Evolutionary conservation across 2,888 invertebrate genomes (phyloP).

Genomic region (Brachynemurus nebulosus): DNA sequence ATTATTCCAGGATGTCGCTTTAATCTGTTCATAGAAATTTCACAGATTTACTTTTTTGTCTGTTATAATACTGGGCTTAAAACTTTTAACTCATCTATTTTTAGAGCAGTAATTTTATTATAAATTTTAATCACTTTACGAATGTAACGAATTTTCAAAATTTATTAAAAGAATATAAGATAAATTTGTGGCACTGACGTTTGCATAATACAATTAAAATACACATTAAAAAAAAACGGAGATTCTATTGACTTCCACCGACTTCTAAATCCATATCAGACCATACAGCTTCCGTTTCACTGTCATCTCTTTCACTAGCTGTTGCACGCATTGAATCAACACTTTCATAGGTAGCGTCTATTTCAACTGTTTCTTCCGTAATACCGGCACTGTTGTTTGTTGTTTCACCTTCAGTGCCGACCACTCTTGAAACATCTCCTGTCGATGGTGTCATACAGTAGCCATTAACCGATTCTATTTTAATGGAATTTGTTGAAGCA

Average conservation of each 20-base stretch:
- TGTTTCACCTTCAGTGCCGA: background rate
- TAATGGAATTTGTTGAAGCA: conserved; percentile 28
- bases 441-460: conserved; percentile 32
- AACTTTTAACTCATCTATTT: too few species aligned
- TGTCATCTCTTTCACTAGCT: conserved; percentile 26
- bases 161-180: too few species aligned
- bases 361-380: conserved; percentile 1
- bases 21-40: too few species aligned
- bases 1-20: too few species aligned
- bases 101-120: too few species aligned
- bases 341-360: conserved; percentile 1
- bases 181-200: too few species aligned
- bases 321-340: conserved; percentile 3
- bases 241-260: conserved; percentile 3
- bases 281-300: conserved; percentile 45
- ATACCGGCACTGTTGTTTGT: background rate
- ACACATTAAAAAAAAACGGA: too few species aligned
- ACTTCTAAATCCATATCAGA: conserved; percentile 45
- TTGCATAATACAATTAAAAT: too few species aligned
- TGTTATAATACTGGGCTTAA: too few species aligned
- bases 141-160: too few species aligned
- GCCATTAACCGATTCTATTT: conserved; percentile 32
- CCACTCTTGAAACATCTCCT: conserved; percentile 2
- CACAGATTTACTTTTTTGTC: too few species aligned
- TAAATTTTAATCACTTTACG: too few species aligned